phyloP scores from a whole-genome alignment of 2,797 vertebrate species.

The Lindbergichthys nudifrons region DNA sequence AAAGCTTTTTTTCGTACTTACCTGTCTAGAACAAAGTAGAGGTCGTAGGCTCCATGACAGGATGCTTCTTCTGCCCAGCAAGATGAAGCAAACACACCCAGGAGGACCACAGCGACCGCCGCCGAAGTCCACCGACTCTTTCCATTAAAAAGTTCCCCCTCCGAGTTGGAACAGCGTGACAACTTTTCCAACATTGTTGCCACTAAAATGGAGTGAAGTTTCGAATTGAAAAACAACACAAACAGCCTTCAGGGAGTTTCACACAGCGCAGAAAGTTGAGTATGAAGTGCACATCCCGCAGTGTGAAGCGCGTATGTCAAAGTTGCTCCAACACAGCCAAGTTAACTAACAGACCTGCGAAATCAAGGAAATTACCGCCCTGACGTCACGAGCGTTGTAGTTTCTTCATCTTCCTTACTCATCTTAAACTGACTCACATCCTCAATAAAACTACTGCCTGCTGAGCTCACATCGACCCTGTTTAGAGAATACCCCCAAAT shows the following conservation, averaged over 20 bases:
- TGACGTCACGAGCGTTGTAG: constrained; percentile 54
- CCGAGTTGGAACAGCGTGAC: background rate
- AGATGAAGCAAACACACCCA: constrained; percentile 48
- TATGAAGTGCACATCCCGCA: constrained; percentile 10
- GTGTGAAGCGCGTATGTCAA: constrained; percentile 43
- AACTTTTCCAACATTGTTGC: constrained; percentile 42
- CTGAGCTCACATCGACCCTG: fast-evolving
- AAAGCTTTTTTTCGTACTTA: constrained; percentile 71
- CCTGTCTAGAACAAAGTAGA: constrained; percentile 95
- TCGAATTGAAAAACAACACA: fast-evolving
- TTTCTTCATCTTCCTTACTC: constrained; percentile 63
- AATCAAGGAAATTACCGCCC: constrained; percentile 63
- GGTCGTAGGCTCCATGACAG: constrained; percentile 92
- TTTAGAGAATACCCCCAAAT: fast-evolving
- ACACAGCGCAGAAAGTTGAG: background rate
- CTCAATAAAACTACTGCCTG: background rate
- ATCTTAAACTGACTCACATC: constrained; percentile 34
- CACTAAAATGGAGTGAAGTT: background rate
- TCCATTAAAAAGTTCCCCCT: constrained; percentile 19
- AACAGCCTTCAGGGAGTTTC: background rate
- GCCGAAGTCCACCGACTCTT: constrained; percentile 40
- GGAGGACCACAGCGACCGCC: constrained; percentile 26
- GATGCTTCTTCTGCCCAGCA: constrained; percentile 83
- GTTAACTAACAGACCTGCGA: constrained; percentile 26
- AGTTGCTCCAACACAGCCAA: constrained; percentile 35